Evolutionary conservation across 1,140 invertebrate species (phyloP).

Genomic region (Brachionus asplanchnoidis): DNA sequence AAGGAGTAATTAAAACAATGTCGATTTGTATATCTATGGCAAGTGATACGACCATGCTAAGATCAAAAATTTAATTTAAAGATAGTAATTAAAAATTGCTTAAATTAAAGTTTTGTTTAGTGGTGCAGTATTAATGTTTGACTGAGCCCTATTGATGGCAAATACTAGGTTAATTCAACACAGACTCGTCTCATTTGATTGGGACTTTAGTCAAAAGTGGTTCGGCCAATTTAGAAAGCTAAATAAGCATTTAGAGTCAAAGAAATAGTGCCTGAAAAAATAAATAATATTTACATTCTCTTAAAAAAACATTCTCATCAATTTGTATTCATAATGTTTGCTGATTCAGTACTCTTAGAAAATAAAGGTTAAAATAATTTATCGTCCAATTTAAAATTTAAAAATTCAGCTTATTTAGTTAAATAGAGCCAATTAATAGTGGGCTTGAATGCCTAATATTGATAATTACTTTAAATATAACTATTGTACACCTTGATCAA

Average conservation of each 20-base stretch:
- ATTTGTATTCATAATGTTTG: conserved; percentile 1
- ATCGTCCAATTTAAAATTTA: conserved; percentile 10
- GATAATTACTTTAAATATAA: background rate
- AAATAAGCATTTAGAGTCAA: background rate
- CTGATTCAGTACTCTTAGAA: background rate
- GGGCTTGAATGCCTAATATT: background rate
- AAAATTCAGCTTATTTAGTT: background rate
- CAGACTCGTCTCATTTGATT: conserved; percentile 13
- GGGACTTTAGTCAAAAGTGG: background rate
- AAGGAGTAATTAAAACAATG: background rate
- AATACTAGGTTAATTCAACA: conserved; percentile 28
- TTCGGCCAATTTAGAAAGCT: background rate
- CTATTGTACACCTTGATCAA: background rate
- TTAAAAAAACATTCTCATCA: background rate
- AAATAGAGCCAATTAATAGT: background rate
- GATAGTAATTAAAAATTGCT: background rate
- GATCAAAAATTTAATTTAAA: background rate
- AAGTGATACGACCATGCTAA: background rate
- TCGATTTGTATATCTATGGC: background rate
- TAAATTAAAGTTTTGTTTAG: background rate
- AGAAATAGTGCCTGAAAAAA: background rate
- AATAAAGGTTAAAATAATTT: conserved; percentile 26
- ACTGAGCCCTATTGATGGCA: background rate
- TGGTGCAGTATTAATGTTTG: conserved; percentile 3
- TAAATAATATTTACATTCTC: background rate